phyloP scores from a whole-genome alignment of 2,888 invertebrate genomes.

The Troglohyphantes excavatus region DNA sequence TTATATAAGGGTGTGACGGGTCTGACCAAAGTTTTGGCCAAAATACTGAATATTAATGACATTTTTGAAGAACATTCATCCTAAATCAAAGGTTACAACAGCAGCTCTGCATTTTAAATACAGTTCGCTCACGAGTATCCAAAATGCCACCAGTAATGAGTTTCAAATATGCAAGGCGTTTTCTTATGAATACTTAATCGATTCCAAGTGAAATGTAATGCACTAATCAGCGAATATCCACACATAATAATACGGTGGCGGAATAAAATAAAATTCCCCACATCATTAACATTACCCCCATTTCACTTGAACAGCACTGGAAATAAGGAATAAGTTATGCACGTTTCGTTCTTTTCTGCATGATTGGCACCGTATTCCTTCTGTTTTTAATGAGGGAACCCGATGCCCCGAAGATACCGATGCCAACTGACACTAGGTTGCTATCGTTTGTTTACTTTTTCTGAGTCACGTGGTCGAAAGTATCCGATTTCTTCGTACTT shows the following conservation, averaged over 20 bases:
- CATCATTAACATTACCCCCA: slow-evolving; percentile 62
- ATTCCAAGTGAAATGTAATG: background rate
- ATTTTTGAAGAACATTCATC: too few relatives aligned
- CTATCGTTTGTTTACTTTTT: slow-evolving; percentile 54
- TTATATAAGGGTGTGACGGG: too few relatives aligned
- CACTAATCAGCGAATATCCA: slow-evolving; percentile 3
- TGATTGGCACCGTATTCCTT: slow-evolving; percentile 15
- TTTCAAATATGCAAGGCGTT: slow-evolving; percentile 4
- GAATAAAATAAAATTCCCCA: slow-evolving; percentile 4
- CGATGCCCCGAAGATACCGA: slow-evolving; percentile 26
- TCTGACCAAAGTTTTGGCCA: too few relatives aligned
- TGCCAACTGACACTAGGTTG: slow-evolving; percentile 4
- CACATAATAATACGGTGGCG: background rate
- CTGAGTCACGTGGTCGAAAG: background rate
- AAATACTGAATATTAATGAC: too few relatives aligned
- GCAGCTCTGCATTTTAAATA: background rate
- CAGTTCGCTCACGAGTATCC: background rate
- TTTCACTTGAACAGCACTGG: slow-evolving; percentile 12
- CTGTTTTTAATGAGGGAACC: background rate
- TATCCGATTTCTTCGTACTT: slow-evolving; percentile 32
- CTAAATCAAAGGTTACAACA: background rate
- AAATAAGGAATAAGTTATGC: slow-evolving; percentile 31
- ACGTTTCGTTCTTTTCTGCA: slow-evolving; percentile 5
- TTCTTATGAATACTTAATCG: background rate
- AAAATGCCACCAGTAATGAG: background rate